Conservation (phyloP, 1,140 invertebrate genomes). For the Pantala flavescens region DNA sequence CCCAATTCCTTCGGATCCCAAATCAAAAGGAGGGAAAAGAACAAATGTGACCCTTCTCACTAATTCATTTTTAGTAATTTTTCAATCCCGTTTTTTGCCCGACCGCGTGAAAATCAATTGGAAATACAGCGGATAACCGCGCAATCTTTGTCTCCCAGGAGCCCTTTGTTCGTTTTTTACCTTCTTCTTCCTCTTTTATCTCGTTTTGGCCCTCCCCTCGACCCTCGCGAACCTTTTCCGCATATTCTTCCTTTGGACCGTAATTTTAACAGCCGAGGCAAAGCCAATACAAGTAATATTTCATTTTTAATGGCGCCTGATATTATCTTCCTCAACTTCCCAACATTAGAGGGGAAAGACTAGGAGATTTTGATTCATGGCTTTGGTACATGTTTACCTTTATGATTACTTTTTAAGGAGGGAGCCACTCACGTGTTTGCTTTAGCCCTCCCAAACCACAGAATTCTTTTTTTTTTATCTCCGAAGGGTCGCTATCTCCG, state of each 20-base stretch:
- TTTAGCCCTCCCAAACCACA: neutral
- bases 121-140: neutral
- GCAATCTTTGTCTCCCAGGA: neutral
- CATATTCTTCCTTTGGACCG: neutral
- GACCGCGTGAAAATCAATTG: neutral
- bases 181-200: neutral
- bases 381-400: neutral
- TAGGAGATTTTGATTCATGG: constrained; percentile 2
- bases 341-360: neutral
- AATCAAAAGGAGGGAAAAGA: too few species aligned
- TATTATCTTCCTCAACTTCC: neutral
- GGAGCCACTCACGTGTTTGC: neutral
- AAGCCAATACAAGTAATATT: constrained; percentile 10
- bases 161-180: neutral
- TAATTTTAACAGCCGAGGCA: neutral
- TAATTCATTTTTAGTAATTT: too few species aligned
- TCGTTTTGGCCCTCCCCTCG: neutral
- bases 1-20: too few species aligned
- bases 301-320: neutral
- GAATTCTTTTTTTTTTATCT: too few species aligned
- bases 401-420: neutral
- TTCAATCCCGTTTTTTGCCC: neutral
- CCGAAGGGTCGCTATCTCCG: too few species aligned
- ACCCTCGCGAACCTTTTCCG: neutral
- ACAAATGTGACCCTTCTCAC: too few species aligned